These are phyloP conservation scores for Pocota personata DNA, from an alignment of 2,888 invertebrate genomes.

Conservation along the genomic window DNA sequence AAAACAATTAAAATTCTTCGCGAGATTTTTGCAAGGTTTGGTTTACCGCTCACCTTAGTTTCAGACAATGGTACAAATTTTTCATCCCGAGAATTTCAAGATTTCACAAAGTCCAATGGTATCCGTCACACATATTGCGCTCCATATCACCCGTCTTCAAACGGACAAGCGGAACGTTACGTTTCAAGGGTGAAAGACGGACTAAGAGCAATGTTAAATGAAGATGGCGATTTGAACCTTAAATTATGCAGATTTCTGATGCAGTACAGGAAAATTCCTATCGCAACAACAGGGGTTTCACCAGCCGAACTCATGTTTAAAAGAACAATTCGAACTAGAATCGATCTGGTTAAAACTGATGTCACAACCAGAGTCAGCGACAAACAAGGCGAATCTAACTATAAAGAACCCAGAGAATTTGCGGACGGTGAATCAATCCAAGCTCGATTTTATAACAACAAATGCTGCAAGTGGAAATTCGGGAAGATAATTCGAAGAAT, in stretches of 20 bases:
- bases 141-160: constrained; percentile 18
- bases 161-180: constrained; percentile 19
- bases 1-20: constrained; percentile 16
- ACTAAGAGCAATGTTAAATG: constrained; percentile 12
- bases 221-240: constrained; percentile 3
- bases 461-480: constrained; percentile 44
- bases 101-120: constrained; percentile 18
- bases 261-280: constrained; percentile 48
- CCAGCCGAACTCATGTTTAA: constrained; percentile 43
- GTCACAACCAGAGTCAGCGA: too few species aligned
- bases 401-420: constrained; percentile 17
- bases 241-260: constrained; percentile 36
- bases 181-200: background rate
- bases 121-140: constrained; percentile 28
- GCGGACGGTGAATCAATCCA: constrained; percentile 11
- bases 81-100: constrained; percentile 11
- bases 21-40: too few species aligned
- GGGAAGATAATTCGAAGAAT: constrained; percentile 12
- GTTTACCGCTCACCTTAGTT: constrained; percentile 16
- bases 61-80: constrained; percentile 40
- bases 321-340: too few species aligned
- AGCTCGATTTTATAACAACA: constrained; percentile 45
- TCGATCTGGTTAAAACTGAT: constrained; percentile 28
- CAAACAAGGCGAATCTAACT: too few species aligned
- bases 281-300: constrained; percentile 24